Evolutionary conservation across 53 echinoderm and acorn worm genomes (phyloP), one percentile per base, ranked within the genome.

Genomic region (Apostichopus leukothele): DNA sequence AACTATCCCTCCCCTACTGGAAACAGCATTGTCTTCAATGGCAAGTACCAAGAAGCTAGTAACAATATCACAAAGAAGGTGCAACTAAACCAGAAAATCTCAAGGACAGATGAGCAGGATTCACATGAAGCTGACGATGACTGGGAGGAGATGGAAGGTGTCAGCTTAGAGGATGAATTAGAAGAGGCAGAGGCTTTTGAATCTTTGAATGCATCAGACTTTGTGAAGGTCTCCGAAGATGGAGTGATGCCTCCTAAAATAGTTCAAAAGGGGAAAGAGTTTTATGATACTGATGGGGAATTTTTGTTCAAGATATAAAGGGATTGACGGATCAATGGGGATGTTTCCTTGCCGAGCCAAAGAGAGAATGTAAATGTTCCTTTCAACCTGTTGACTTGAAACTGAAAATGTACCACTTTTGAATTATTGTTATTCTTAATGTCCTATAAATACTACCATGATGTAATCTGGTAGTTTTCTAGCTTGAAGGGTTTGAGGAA

Each of bases 281-380:
- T 93, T 79, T 96, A 88, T 88, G 93, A 96, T 90, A 90, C 91
- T 76, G 89, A 92, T 87, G 96, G 94, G 26, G 93, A 94, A 75
- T 94, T 96, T 76, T 88, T 96, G 84, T 96, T 90, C 78, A 92
- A 91, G 18, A 88, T 96, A 67, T 96, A 77, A 84, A 52, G 39
- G 20, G 39, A 39, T 39, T 39, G 39, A 39, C 3, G 39, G 39
- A 39, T 39, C 39, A 39, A 39, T 39, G 3, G 39, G 3, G 39
- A 39, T 39, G 3, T 39, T 39, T 39, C 39, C 39, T 39, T 39
- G 39, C 39, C 3, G 3, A 39, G 39, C 39, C 39, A 39, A 3
- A 39, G 39, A 39, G 39, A 39, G 39, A 39, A 39, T 39, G 39
- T 39, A 39, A 39, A 39, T 39, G 39, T 39, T 39, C 1, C 39